Percentiles rank a stretch among this genome's conserved stretches.
Conservation (phyloP, 2,797 vertebrate species). For the Pangasius djambal region DNA sequence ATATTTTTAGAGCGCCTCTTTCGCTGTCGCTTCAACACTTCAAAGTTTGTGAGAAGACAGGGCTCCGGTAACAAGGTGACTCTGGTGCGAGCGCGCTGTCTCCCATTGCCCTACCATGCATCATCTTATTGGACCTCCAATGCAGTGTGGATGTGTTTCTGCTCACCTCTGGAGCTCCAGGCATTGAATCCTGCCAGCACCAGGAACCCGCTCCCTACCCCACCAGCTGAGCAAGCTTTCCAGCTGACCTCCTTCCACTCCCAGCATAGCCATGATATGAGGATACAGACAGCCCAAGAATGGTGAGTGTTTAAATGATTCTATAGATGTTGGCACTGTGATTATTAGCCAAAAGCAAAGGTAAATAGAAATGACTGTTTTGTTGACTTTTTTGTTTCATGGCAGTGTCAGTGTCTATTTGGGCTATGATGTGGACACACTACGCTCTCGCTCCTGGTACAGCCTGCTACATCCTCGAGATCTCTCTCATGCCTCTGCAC, state of each 20-base stretch:
- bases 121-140: constrained; percentile 80
- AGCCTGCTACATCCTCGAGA: constrained; percentile 80
- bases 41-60: constrained; percentile 77
- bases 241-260: constrained; percentile 78
- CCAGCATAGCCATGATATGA: constrained; percentile 73
- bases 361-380: neutral
- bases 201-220: constrained; percentile 66
- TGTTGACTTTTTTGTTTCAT: constrained; percentile 12
- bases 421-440: constrained; percentile 75
- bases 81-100: constrained; percentile 76
- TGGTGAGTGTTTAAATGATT: constrained; percentile 64
- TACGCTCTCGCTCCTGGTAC: constrained; percentile 80
- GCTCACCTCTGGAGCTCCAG: constrained; percentile 72
- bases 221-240: constrained; percentile 69
- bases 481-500: constrained; percentile 76
- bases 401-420: constrained; percentile 75
- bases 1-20: constrained; percentile 74
- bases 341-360: neutral
- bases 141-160: constrained; percentile 80
- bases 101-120: constrained; percentile 68
- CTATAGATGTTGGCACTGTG: neutral
- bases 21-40: constrained; percentile 81
- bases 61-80: constrained; percentile 77
- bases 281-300: constrained; percentile 72
- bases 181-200: constrained; percentile 40